A percentile compares a stretch with the other conserved stretches of the same genome.
These are phyloP conservation scores for Anguilla obscura DNA, from an alignment of 2,797 vertebrate genomes.

Conservation along the genomic window DNA sequence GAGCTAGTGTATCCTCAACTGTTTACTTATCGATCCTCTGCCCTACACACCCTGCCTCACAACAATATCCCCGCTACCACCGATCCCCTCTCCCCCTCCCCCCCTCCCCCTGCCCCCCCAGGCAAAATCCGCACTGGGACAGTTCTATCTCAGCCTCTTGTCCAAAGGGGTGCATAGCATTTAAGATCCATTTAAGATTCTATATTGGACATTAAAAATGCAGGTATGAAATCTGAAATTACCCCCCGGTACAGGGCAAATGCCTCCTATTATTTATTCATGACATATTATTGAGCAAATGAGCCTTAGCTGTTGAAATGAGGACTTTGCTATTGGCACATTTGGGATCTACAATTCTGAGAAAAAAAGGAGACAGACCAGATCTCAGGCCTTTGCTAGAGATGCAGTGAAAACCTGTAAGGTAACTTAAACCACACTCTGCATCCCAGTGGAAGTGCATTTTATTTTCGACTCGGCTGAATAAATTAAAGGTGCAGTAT, in stretches of 20 bases:
- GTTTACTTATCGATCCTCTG: conserved; percentile 14
- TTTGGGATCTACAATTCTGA: not conserved
- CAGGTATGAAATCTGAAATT: conserved; percentile 14
- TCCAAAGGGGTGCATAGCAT: not conserved
- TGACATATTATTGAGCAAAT: conserved; percentile 1
- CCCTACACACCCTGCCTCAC: not conserved
- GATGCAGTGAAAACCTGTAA: not conserved
- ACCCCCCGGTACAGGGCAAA: not conserved
- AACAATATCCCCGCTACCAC: not conserved
- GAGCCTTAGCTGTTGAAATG: not conserved
- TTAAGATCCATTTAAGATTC: not conserved
- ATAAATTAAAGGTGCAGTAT: not conserved
- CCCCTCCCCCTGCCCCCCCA: too few relatives aligned
- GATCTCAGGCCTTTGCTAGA: not conserved
- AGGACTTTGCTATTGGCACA: not conserved
- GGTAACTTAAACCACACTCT: not conserved
- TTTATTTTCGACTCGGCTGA: not conserved
- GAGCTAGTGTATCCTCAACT: not conserved
- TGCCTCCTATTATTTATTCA: not conserved
- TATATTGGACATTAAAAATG: conserved; percentile 3
- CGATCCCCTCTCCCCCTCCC: too few relatives aligned
- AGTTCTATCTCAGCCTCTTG: not conserved
- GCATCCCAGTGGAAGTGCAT: not conserved
- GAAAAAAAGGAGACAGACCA: not conserved
- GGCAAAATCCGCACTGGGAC: not conserved